phyloP scores from a whole-genome alignment of 2,113 vertebrate genomes.

The Cyprinodon variegatus region DNA sequence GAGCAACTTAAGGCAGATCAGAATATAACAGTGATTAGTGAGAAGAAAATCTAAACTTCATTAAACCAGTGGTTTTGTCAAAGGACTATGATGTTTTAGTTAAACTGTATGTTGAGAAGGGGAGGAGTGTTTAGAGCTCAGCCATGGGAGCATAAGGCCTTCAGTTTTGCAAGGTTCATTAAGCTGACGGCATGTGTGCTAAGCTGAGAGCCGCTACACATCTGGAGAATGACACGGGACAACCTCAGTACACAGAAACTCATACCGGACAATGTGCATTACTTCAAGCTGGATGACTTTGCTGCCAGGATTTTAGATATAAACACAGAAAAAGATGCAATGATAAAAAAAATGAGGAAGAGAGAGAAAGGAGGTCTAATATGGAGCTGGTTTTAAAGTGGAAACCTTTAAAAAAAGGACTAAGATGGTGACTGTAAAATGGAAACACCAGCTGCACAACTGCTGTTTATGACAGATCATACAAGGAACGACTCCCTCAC shows the following conservation, averaged over 20 bases:
- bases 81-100: constrained; percentile 38
- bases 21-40: constrained; percentile 3
- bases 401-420: constrained; percentile 41
- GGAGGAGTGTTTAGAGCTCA: constrained; percentile 50
- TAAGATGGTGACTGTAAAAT: constrained; percentile 35
- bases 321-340: constrained; percentile 3
- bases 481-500: constrained; percentile 26
- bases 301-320: neutral
- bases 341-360: constrained; percentile 16
- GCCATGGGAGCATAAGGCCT: constrained; percentile 57
- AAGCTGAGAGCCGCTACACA: constrained; percentile 58
- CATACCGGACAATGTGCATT: constrained; percentile 3
- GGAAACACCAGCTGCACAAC: constrained; percentile 46
- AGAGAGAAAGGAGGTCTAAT: neutral
- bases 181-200: constrained; percentile 62
- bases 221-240: constrained; percentile 66
- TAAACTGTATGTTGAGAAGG: constrained; percentile 23
- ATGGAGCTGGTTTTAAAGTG: constrained; percentile 8
- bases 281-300: neutral
- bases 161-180: constrained; percentile 68
- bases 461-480: constrained; percentile 61
- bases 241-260: constrained; percentile 28
- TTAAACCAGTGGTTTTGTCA: constrained; percentile 39
- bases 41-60: neutral
- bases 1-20: neutral